Evolutionary conservation across 2,797 vertebrate species (phyloP), one percentile per base, ranked within the genome.

Genomic region (Rhodeus uyekii): DNA sequence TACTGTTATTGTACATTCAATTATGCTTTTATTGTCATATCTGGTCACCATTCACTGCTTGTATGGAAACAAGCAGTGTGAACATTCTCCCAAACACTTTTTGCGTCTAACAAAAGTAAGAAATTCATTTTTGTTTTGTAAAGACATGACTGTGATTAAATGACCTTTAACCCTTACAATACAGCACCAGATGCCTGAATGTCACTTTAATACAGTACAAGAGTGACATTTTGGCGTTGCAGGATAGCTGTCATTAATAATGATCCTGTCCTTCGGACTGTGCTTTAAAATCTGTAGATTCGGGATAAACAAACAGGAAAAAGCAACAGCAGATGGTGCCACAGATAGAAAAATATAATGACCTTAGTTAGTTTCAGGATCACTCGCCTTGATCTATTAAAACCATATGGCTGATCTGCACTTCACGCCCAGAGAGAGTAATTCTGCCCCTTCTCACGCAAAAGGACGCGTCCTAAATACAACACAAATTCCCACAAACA

Each of bases 361-460:
- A 84, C 79, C 75, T 84, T 81, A 80, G 69, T 68, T 53, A 36
- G 80, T 71, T 82, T 69, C 73, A 79, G 83, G 83, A 84, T 84
- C 82, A 65, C 72, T 27, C 60, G 63, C 44, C 80, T 78, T 64
- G 65, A 76, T 78, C 82, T 81, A 76, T 81, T 80, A 86, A 84
- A 78, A 85, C 81, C 86, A 87, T 81, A 85, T 81, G 83, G 83
- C 72, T 71, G 65, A 84, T 73, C 63, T 61, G 34, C 50, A 81
- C 80, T 80, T 84, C 13, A 68, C 24, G 67, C 73, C 69, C 53
- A 46, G 50, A 5, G 60, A 78, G 63, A 74, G 42, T 44, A 80
- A 58, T 29, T 53, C 64, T n/a, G 48, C 58, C 55, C 24, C 65
- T 53, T 29, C 18, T 46, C 58, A 34, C 46, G 22, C n/a, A 22